Percentiles rank a stretch among this genome's conserved stretches.
Conservation (phyloP, 2,888 invertebrate species). For the Bedellia somnulentella region DNA sequence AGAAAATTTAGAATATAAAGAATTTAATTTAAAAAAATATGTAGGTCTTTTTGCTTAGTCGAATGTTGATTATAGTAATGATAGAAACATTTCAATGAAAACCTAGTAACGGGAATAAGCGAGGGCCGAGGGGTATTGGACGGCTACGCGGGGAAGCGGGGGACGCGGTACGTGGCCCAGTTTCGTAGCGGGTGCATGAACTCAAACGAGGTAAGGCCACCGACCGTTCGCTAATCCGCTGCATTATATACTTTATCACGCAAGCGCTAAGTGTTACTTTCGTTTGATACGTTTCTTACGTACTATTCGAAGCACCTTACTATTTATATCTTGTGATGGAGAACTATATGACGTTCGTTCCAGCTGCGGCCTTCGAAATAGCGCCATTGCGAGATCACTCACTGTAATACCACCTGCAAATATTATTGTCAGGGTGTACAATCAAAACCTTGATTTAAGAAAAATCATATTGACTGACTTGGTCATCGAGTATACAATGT, state of each 20-base stretch:
- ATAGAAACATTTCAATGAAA: slow-evolving; percentile 44
- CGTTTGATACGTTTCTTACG: slow-evolving; percentile 18
- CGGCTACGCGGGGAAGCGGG: slow-evolving; percentile 20
- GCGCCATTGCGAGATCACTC: slow-evolving; percentile 19
- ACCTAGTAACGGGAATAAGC: slow-evolving; percentile 38
- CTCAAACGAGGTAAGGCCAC: slow-evolving; percentile 63
- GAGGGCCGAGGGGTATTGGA: slow-evolving; percentile 17
- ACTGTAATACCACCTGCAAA: slow-evolving; percentile 3
- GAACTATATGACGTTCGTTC: slow-evolving; percentile 44
- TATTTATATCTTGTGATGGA: slow-evolving; percentile 46
- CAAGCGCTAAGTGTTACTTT: slow-evolving; percentile 19
- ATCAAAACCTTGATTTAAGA: too few relatives aligned
- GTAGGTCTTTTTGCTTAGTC: too few relatives aligned
- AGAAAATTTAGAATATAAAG: too few relatives aligned
- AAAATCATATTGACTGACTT: too few relatives aligned
- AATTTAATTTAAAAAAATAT: too few relatives aligned
- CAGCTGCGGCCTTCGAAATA: slow-evolving; percentile 56
- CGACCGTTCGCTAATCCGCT: slow-evolving; percentile 34
- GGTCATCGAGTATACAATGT: too few relatives aligned
- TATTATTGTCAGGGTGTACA: too few relatives aligned
- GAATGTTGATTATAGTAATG: too few relatives aligned
- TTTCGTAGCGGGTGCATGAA: slow-evolving; percentile 58
- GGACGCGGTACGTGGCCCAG: slow-evolving; percentile 55
- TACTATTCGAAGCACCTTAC: slow-evolving; percentile 41
- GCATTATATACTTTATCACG: slow-evolving; percentile 28